Evolutionary conservation across 1,140 invertebrate genomes (phyloP).

Genomic region (Drosophila takahashii): DNA sequence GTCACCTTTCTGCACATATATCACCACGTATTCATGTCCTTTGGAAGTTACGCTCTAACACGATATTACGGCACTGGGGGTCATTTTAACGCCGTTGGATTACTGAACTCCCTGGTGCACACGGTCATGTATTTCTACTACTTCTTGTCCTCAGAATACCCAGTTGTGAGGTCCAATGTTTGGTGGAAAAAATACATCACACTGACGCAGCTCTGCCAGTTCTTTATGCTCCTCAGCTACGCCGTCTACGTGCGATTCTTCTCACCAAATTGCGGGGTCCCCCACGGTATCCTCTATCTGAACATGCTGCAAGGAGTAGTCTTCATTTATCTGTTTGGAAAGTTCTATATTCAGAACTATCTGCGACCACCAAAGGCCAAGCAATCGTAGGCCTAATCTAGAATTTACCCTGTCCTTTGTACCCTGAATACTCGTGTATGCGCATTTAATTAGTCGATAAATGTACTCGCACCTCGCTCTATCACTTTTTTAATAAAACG

Average conservation of each 20-base stretch:
- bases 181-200: slow-evolving; percentile 96
- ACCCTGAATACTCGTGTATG: neutral
- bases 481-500: neutral
- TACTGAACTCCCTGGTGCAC: slow-evolving; percentile 92
- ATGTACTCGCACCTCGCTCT: neutral
- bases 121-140: slow-evolving; percentile 93
- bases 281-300: slow-evolving; percentile 86
- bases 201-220: slow-evolving; percentile 91
- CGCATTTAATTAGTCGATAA: slow-evolving; percentile 17
- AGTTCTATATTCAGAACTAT: slow-evolving; percentile 88
- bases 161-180: slow-evolving; percentile 87
- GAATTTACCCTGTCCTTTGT: neutral
- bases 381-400: neutral
- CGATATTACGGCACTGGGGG: slow-evolving; percentile 86
- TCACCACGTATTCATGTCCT: slow-evolving; percentile 88
- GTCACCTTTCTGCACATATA: slow-evolving; percentile 94
- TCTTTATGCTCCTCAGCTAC: slow-evolving; percentile 89
- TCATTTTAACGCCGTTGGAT: slow-evolving; percentile 88
- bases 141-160: slow-evolving; percentile 88
- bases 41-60: slow-evolving; percentile 20
- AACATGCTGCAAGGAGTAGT: slow-evolving; percentile 88
- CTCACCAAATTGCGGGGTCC: slow-evolving; percentile 89
- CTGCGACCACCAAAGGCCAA: slow-evolving; percentile 64
- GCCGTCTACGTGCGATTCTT: slow-evolving; percentile 87
- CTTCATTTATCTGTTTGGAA: slow-evolving; percentile 92